Evolutionary conservation across 2,888 invertebrate genomes (phyloP), one percentile per base, ranked within the genome.

Genomic region (Nomada fabriciana): DNA sequence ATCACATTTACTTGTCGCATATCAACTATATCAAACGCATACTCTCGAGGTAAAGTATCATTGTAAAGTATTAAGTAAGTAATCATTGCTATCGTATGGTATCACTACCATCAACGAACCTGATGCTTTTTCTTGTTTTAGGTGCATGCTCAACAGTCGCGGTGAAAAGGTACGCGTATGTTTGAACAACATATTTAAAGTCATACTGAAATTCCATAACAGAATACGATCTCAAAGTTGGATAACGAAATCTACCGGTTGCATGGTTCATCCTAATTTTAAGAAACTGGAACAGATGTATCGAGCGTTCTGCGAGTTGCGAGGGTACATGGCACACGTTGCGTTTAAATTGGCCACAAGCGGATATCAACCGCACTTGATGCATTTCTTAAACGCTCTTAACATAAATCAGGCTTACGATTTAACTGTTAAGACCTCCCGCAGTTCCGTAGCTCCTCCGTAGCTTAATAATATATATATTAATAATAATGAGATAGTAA

Each of bases 21-120:
- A 96, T 96, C 13, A 94, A 94, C 0, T 97, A 97, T 90, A 95
- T 98, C 4, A 97, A 97, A 93, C 96, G 96, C 85, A 95, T 97
- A 55, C 92, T 97, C 55, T 97, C 97, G 70, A 94, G 94, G 95
- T 95, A 94, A 92, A 23, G 36, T 29, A n/a, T 42, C 2, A n/a
- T n/a, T n/a, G n/a, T n/a, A n/a, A n/a, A n/a, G n/a, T n/a, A n/a
- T n/a, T n/a, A n/a, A n/a, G 42, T 18, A 13, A 7, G 7, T 36
- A 36, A 36, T 7, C 36, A 7, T 36, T 36, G 36, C 36, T 36
- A 7, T 10, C 13, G 47, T 47, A 47, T 47, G 15, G 13, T 3
- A 47, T 47, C 36, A 36, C 9, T 36, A 36, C 36, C 36, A 36
- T 36, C 7, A 36, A 36, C 36, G 36, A 36, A 36, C 7, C 36